These are phyloP conservation scores for Eurois occulta DNA, from an alignment of 2,888 invertebrate species.

Conservation along the genomic window DNA sequence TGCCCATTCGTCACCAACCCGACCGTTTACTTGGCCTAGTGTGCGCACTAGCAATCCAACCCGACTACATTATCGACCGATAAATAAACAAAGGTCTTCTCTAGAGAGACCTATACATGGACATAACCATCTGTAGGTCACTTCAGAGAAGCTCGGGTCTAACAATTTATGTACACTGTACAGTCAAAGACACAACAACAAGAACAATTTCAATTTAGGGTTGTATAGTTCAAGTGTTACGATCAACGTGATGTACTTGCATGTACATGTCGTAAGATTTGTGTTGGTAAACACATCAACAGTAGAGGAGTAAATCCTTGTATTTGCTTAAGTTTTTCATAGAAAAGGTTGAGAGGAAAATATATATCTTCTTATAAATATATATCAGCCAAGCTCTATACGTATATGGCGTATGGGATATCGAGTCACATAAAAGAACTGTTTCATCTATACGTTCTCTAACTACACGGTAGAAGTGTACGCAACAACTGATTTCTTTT, in stretches of 20 bases:
- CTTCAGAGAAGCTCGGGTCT: too few relatives aligned
- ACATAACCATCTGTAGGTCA: too few relatives aligned
- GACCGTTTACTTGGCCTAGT: too few relatives aligned
- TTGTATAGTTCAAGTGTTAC: slow-evolving; percentile 3
- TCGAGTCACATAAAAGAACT: background rate
- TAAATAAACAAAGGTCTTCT: too few relatives aligned
- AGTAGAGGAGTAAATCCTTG: background rate
- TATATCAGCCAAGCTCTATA: background rate
- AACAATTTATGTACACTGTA: background rate
- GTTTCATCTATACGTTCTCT: too few relatives aligned
- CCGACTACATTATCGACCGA: too few relatives aligned
- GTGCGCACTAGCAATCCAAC: too few relatives aligned
- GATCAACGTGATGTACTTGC: background rate
- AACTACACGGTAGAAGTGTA: background rate
- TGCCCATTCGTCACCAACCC: too few relatives aligned
- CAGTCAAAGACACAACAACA: background rate
- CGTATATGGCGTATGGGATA: background rate
- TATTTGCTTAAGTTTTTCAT: background rate
- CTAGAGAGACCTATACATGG: too few relatives aligned
- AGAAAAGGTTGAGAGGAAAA: background rate
- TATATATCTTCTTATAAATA: background rate
- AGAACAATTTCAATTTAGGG: background rate
- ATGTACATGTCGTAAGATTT: background rate
- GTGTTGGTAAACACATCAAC: background rate
- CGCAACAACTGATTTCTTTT: background rate